Base-by-base conservation (phyloP, 2,113 vertebrate genomes). In the Hyaena hyaena region DNA sequence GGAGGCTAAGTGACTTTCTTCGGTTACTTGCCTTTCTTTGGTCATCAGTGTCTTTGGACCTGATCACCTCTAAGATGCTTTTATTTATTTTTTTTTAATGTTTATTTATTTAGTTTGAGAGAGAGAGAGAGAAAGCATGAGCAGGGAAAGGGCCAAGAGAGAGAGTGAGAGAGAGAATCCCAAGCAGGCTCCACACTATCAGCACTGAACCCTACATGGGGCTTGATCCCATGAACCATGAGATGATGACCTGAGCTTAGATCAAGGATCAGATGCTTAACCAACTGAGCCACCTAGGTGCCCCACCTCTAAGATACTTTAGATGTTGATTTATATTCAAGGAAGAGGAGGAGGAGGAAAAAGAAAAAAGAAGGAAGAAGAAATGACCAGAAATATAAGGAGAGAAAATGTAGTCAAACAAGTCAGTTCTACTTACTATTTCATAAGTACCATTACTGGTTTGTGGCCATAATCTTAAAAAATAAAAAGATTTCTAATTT, bases 401-500 rank as follows among this genome's bases (percentile, higher is more conserved):
- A 77, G 74, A 66, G 8, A 77, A 69, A 82, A 90, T 35, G 5
- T 0, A 73, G 15, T 33, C 33, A 61, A 83, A 61, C 43, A 9
- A 88, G 23, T 73, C 6, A 12, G 2, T 53, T 82, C 7, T 33
- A 53, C 35, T 88, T 81, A 15, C 28, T 61, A 43, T 63, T 74
- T 4, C 69, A 65, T 35, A 33, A 53, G n/a, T n/a, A 90, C 7
- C 8, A 50, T 24, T 61, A 55, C 2, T 10, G 68, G 24, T 66
- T 74, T 24, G 45, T 21, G 68, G 0, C 31, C 63, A 55, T 4
- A 71, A 33, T 86, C 7, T 86, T 88, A 55, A 90, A 90, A 83
- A 71, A 76, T 58, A 92, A 91, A 93, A 76, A 76, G 71, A 84
- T 50, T 69, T 61, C 68, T 48, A 73, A 45, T 84, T 80, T 26